These are phyloP conservation scores for Theristicus caerulescens DNA, from an alignment of 2,113 vertebrate species.

Conservation along the genomic window DNA sequence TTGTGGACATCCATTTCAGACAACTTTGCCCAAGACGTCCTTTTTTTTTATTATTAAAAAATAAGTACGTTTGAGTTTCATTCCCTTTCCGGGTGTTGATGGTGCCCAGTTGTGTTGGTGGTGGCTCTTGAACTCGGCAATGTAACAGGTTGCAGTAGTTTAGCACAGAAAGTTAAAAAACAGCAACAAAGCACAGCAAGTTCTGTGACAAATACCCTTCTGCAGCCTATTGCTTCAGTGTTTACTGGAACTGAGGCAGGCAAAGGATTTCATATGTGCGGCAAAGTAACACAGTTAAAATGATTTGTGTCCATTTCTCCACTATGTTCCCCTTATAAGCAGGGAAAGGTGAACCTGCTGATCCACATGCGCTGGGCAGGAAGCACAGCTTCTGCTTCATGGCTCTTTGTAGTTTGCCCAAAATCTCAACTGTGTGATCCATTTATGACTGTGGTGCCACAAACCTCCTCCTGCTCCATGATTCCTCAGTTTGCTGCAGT, in stretches of 20 bases:
- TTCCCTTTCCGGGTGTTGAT: background rate
- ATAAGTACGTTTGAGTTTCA: background rate
- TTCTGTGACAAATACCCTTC: background rate
- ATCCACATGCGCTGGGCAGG: accelerated
- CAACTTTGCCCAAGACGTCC: background rate
- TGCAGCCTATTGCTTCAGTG: background rate
- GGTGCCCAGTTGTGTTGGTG: background rate
- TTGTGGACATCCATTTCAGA: background rate
- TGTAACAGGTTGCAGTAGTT: background rate
- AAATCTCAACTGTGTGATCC: background rate
- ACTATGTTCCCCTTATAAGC: background rate
- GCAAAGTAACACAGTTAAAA: background rate
- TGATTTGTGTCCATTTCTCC: background rate
- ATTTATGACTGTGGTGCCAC: background rate
- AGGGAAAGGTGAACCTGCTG: background rate
- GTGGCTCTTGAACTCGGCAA: background rate
- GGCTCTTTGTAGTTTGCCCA: background rate
- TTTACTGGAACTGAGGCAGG: background rate
- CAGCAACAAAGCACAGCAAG: background rate
- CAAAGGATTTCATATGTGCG: background rate
- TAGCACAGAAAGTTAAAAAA: background rate
- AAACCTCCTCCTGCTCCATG: background rate
- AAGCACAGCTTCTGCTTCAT: background rate
- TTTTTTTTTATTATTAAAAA: background rate
- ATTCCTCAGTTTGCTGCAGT: background rate